phyloP scores from a whole-genome alignment of 2,797 vertebrate genomes.

The Cuniculus paca region DNA sequence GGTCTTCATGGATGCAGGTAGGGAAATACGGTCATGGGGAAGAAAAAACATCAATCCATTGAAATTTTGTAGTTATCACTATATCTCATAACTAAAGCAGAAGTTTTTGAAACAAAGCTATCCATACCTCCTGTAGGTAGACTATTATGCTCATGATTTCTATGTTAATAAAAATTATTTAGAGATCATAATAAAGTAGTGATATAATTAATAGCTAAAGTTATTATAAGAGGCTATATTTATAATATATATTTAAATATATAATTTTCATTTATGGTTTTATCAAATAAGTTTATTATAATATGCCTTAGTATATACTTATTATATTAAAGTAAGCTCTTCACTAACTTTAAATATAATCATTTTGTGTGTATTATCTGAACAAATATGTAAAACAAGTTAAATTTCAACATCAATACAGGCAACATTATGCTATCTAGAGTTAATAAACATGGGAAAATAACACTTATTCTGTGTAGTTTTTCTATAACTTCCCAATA shows the following conservation, averaged over 20 bases:
- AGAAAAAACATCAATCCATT: background rate
- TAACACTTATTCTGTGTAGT: background rate
- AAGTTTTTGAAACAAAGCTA: background rate
- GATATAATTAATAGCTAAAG: background rate
- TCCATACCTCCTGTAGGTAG: background rate
- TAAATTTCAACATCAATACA: background rate
- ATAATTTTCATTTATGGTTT: background rate
- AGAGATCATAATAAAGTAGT: background rate
- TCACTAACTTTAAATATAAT: background rate
- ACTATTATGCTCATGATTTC: background rate
- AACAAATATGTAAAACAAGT: background rate
- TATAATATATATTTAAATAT: background rate
- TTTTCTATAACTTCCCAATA: background rate
- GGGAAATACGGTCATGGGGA: background rate
- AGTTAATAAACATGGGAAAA: background rate
- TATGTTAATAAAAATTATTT: background rate
- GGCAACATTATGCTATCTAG: background rate
- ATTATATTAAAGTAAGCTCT: background rate
- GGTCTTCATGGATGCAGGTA: background rate
- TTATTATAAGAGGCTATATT: background rate
- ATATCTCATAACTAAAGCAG: background rate
- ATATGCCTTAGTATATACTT: background rate
- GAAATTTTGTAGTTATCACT: background rate
- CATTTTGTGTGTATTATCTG: background rate
- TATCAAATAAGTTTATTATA: background rate